Evolutionary conservation across 1,140 invertebrate species (phyloP).

Genomic region (Nasonia giraulti): DNA sequence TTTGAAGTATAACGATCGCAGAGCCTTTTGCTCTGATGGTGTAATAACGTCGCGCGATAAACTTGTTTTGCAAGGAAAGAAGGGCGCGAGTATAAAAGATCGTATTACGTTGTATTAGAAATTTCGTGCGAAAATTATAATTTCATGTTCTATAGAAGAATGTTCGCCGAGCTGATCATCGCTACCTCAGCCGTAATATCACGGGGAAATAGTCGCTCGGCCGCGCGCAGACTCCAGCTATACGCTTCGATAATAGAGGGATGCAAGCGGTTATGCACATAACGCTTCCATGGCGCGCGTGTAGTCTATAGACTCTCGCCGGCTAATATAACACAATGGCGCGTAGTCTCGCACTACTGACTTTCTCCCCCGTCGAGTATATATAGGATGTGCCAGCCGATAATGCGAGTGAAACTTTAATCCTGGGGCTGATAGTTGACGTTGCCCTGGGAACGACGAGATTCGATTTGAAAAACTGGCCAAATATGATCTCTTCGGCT

Average conservation of each 20-base stretch:
- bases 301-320: background rate
- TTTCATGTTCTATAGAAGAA: too few relatives aligned
- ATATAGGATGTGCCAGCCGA: background rate
- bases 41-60: background rate
- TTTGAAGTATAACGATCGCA: background rate
- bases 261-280: background rate
- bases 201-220: background rate
- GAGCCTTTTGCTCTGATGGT: background rate
- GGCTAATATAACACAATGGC: slow-evolving; percentile 5
- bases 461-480: too few relatives aligned
- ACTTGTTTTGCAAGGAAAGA: slow-evolving; percentile 1
- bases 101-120: too few relatives aligned
- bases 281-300: too few relatives aligned
- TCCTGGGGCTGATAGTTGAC: too few relatives aligned
- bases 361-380: background rate
- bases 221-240: background rate
- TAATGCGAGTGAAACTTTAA: background rate
- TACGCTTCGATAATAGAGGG: slow-evolving; percentile 10
- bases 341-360: background rate
- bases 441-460: too few relatives aligned
- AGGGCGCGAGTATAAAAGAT: too few relatives aligned
- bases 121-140: too few relatives aligned
- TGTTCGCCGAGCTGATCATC: background rate
- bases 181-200: background rate
- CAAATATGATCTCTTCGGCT: background rate